Conservation (phyloP, 1,140 invertebrate species). For the Euura saliciscinereae region DNA sequence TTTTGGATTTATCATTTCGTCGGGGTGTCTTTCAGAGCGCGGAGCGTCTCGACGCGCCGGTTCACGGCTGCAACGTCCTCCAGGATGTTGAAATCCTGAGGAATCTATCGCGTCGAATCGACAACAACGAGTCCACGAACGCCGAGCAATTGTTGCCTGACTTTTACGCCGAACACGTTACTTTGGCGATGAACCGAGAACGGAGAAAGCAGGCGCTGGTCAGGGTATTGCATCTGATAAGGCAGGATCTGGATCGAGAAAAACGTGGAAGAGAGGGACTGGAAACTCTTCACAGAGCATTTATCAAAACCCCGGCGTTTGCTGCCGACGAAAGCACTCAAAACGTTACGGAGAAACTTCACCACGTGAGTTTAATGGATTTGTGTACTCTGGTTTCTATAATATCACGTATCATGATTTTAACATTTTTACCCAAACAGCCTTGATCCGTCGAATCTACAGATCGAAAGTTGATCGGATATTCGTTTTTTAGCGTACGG, state of each 20-base stretch:
- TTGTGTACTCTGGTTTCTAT: too few species aligned
- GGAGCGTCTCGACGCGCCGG: constrained; percentile 71
- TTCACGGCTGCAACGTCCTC: constrained; percentile 72
- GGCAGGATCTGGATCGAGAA: constrained; percentile 85
- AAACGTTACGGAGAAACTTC: constrained; percentile 89
- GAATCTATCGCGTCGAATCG: constrained; percentile 64
- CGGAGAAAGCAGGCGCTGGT: constrained; percentile 81
- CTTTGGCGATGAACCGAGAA: constrained; percentile 91
- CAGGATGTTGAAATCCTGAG: constrained; percentile 75
- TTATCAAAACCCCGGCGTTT: constrained; percentile 87
- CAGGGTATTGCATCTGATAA: constrained; percentile 81
- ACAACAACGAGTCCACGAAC: constrained; percentile 45
- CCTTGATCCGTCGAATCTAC: background rate
- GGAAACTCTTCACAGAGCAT: constrained; percentile 89
- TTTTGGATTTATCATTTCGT: background rate
- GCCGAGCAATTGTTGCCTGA: constrained; percentile 87
- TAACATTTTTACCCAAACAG: background rate
- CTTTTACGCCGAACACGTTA: constrained; percentile 94
- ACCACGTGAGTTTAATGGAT: constrained; percentile 72
- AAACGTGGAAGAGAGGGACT: constrained; percentile 83
- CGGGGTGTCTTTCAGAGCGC: constrained; percentile 63
- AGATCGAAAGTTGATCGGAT: background rate
- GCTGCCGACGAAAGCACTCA: constrained; percentile 90
- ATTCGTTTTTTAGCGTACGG: background rate
- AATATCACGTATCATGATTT: background rate